Evolutionary conservation across 1,140 invertebrate species (phyloP), one percentile per base, ranked within the genome.

Genomic region (Leptestheria dahalacensis): DNA sequence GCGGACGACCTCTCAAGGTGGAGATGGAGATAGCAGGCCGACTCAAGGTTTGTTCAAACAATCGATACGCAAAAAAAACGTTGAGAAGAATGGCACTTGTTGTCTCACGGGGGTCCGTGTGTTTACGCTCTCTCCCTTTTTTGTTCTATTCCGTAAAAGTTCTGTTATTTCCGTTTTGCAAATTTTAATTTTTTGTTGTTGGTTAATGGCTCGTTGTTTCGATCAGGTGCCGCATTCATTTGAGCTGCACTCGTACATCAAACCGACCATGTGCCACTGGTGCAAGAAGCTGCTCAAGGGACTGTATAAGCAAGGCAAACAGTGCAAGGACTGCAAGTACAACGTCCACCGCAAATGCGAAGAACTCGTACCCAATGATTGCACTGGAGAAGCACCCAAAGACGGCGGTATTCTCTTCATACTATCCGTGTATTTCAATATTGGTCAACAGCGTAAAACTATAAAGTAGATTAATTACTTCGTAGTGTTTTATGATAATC

Each of bases 271-370:
- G 12, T 99, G 96, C 72, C 88, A 94, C 66, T 80, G 84, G 69
- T 98, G 95, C 77, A 93, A 94, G 71, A 94, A 94, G 74, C 78
- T 99, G 64, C 78, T 98, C 23, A 86, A 89, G 66, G 95, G 95
- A 1, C 77, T 99, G 50, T 96, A 97, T 73, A 88, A 95, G 69
- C 96, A 99, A 75, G 91, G 96, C 48, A 72, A 96, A 58, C 95
- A 98, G 72, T 99, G 96, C 73, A 89, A 92, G 75, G 94, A 97
- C 77, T 98, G 95, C 71, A 91, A 93, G 71, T 97, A 93, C 73
- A 98, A 99, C 77, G 91, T 88, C 61, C 95, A 98, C 73, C 92
- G 96, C 70, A 97, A 97, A 73, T 98, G 95, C 74, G 79, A 91
- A 63, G 88, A 91, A 24, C 84, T 86, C 73, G 87, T 97, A 64